phyloP scores from a whole-genome alignment of 2,888 invertebrate genomes.

The Nezara viridula region DNA sequence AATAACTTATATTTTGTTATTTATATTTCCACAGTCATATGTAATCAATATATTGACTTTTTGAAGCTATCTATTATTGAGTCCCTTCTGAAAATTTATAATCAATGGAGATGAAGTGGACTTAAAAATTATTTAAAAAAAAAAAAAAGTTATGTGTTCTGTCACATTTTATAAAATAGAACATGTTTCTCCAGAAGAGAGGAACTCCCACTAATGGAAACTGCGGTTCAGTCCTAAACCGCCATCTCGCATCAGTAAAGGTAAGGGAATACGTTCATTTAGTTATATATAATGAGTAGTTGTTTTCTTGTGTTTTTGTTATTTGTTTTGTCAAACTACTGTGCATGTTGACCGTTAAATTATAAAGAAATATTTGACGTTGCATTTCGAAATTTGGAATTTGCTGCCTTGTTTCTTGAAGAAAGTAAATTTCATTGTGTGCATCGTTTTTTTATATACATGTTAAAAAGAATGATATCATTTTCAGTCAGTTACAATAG shows the following conservation, averaged over 20 bases:
- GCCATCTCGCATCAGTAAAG: conserved; percentile 10
- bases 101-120: conserved; percentile 1
- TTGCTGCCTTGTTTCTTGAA: conserved; percentile 36
- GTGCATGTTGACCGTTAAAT: conserved; percentile 27
- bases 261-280: conserved; percentile 51
- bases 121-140: conserved; percentile 39
- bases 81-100: conserved; percentile 38
- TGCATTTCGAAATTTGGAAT: conserved; percentile 40
- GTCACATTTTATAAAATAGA: conserved; percentile 63
- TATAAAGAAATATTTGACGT: conserved; percentile 41
- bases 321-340: conserved; percentile 28
- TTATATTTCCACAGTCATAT: conserved; percentile 43
- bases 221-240: conserved; percentile 55
- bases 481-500: conserved; percentile 14
- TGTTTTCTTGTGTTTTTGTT: conserved; percentile 51
- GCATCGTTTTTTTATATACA: conserved; percentile 34
- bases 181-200: conserved; percentile 64
- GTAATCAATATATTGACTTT: conserved; percentile 32
- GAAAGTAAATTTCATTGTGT: conserved; percentile 46
- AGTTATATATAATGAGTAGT: conserved; percentile 45
- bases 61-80: conserved; percentile 31
- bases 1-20: conserved; percentile 39
- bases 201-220: conserved; percentile 63
- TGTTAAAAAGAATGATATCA: conserved; percentile 16
- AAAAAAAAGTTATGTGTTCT: conserved; percentile 52